phyloP scores from a whole-genome alignment of 2,113 vertebrate species.

The Thryonomys swinderianus region DNA sequence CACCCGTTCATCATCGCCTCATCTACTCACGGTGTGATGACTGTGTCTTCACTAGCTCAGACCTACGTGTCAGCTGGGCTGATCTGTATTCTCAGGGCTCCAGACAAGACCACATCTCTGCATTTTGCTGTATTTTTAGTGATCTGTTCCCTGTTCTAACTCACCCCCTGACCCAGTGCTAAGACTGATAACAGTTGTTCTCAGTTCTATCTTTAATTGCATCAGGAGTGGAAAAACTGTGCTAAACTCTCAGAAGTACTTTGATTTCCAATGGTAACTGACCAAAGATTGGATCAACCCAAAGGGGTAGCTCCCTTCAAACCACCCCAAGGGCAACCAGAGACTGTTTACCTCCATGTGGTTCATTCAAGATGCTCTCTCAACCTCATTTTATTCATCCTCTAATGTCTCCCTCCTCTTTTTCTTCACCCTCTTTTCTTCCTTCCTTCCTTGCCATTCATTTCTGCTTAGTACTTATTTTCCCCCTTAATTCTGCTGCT shows the following conservation, averaged over 20 bases:
- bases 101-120: neutral
- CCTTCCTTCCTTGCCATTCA: neutral
- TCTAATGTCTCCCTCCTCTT: neutral
- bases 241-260: neutral
- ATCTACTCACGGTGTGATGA: neutral
- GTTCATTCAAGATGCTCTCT: neutral
- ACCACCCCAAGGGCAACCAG: neutral
- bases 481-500: neutral
- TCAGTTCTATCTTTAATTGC: neutral
- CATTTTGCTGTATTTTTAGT: neutral
- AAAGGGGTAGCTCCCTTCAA: slow-evolving; percentile 16
- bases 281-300: neutral
- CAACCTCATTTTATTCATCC: neutral
- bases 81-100: neutral
- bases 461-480: neutral
- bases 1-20: neutral
- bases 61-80: neutral
- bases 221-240: neutral
- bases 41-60: neutral
- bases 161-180: neutral
- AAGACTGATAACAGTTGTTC: neutral
- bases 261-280: neutral
- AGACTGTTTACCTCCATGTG: neutral
- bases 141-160: neutral
- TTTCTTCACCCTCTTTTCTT: neutral